Base-by-base conservation (phyloP, 2,888 invertebrate genomes). In the Polia nebulosa region DNA sequence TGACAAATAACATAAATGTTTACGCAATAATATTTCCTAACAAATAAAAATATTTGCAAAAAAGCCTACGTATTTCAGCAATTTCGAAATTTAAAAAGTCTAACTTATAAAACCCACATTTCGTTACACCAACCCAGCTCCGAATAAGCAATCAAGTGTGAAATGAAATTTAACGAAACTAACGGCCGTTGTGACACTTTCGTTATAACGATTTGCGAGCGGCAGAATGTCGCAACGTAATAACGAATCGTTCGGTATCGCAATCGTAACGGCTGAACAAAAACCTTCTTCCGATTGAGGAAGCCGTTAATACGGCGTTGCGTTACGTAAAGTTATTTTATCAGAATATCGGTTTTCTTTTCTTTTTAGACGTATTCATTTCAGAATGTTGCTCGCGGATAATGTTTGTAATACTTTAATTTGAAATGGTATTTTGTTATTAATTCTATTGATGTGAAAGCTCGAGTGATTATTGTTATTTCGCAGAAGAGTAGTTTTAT, bases 101-200 rank as follows among this genome's bases (percentile, higher is more conserved):
- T 64, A 47, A 68, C 36, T 51, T 56, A 67, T 6, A 67, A 81
- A 72, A 44, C 34, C 36, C 44, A 60, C 64, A 59, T 73, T 81
- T 76, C 66, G 68, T 68, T 64, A 70, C 51, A 70, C 61, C 29
- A 62, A 71, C 47, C 53, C 53, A 65, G 70, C 53, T 65, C 62
- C 74, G 68, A 80, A 81, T 84, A 76, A 86, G 75, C 89, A 88
- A 86, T 91, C 87, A 89, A 87, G 88, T 91, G 93, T 93, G 90
- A 93, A 93, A 93, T 94, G 91, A 91, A 89, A 87, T 89, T 81
- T 87, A 87, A 88, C 87, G 86, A 90, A 91, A 91, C 90, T 89
- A 88, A 72, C 72, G 72, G 74, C 76, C 76, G 72, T 89, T 87
- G 86, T 87, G 85, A 87, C 91, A 93, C 87, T 72, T 82, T 77